These are phyloP conservation scores for Heliothis virescens DNA, from an alignment of 1,140 invertebrate species.

Conservation along the genomic window DNA sequence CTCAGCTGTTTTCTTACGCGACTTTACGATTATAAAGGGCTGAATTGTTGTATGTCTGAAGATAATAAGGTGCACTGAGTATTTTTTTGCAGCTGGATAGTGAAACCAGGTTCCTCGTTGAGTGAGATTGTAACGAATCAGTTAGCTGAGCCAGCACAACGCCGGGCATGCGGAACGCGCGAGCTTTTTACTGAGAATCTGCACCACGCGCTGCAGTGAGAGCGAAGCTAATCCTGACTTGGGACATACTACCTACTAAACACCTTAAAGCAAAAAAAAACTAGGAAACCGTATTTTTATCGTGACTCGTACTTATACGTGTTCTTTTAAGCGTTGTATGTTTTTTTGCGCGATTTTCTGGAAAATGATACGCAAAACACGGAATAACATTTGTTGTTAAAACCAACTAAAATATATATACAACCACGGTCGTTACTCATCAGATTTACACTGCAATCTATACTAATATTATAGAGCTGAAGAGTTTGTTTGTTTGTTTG, in stretches of 20 bases:
- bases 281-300: too few species aligned
- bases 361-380: too few species aligned
- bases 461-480: too few species aligned
- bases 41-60: background rate
- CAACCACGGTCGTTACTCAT: background rate
- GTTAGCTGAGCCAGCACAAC: background rate
- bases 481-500: too few species aligned
- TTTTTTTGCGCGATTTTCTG: too few species aligned
- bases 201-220: conserved; percentile 8
- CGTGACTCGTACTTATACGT: too few species aligned
- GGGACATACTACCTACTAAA: background rate
- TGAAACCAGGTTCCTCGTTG: conserved; percentile 6
- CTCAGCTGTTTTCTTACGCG: background rate
- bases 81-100: background rate
- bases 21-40: background rate
- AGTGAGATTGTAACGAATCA: conserved; percentile 32
- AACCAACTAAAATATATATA: too few species aligned
- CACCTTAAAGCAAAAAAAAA: background rate
- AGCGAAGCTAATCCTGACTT: conserved; percentile 15
- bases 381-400: too few species aligned
- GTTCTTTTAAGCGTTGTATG: too few species aligned
- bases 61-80: background rate
- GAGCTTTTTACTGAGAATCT: conserved; percentile 9
- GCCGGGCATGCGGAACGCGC: conserved; percentile 23
- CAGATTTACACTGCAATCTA: conserved; percentile 7